Percentiles rank a stretch among this genome's conserved stretches.
phyloP scores from a whole-genome alignment of 2,888 invertebrate species.

The Drosophila atroscutellata region DNA sequence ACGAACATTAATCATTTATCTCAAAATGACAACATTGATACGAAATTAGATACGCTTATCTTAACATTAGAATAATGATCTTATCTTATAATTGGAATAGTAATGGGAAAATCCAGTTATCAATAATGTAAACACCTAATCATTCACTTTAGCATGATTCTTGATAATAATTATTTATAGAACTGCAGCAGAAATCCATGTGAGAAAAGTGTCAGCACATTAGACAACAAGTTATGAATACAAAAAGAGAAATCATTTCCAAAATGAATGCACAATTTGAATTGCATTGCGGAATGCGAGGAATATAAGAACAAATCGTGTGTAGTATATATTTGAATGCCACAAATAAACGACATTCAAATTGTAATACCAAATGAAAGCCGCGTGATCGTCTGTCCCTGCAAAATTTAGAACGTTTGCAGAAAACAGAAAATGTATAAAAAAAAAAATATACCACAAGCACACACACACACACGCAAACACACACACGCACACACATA shows the following conservation, averaged over 20 bases:
- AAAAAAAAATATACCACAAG: constrained; percentile 13
- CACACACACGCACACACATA: constrained; percentile 25
- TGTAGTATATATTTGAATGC: constrained; percentile 1
- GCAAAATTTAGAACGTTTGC: constrained; percentile 45
- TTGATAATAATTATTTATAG: not conserved
- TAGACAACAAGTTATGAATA: not conserved
- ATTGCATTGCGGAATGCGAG: constrained; percentile 51
- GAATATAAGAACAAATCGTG: constrained; percentile 22
- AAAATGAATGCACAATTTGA: constrained; percentile 53
- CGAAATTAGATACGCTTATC: not conserved
- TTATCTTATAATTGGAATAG: not conserved
- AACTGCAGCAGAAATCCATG: not conserved
- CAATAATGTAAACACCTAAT: not conserved
- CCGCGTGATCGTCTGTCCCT: constrained; percentile 47
- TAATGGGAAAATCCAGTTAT: not conserved
- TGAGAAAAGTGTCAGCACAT: not conserved
- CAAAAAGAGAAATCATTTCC: not conserved
- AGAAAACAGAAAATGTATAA: constrained; percentile 19
- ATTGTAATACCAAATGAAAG: constrained; percentile 63
- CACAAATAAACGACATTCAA: constrained; percentile 36
- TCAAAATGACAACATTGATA: not conserved
- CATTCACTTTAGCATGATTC: not conserved
- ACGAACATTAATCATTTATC: not conserved
- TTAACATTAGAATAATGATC: not conserved
- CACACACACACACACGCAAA: constrained; percentile 4